phyloP scores from a whole-genome alignment of 2,888 invertebrate genomes.

The Blastobasis lacticolella region DNA sequence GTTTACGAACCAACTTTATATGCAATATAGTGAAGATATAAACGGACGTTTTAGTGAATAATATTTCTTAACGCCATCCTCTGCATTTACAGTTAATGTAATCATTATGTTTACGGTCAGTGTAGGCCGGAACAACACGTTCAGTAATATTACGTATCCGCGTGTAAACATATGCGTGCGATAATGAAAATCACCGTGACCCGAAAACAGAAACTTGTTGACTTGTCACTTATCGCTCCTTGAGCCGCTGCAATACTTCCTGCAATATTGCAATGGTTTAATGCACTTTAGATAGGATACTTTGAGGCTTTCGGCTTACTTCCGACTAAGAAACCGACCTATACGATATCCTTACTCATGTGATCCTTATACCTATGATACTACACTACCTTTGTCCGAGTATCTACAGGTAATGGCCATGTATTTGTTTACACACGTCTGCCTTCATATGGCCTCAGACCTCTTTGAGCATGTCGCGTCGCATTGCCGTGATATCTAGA shows the following conservation, averaged over 20 bases:
- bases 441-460: conserved; percentile 51
- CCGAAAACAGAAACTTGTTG: conserved; percentile 13
- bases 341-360: background rate
- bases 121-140: conserved; percentile 1
- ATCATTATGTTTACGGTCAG: too few relatives aligned
- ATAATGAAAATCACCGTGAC: conserved; percentile 17
- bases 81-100: too few relatives aligned
- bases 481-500: conserved; percentile 30
- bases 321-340: too few relatives aligned
- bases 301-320: too few relatives aligned
- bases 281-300: background rate
- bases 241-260: conserved; percentile 13
- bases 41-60: too few relatives aligned
- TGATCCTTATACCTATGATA: background rate
- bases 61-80: too few relatives aligned
- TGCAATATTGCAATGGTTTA: background rate
- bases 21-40: too few relatives aligned
- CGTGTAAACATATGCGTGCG: background rate
- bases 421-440: conserved; percentile 33
- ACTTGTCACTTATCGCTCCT: conserved; percentile 7
- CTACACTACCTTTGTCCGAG: too few relatives aligned
- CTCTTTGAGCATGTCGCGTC: conserved; percentile 55
- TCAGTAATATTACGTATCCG: conserved; percentile 4
- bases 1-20: too few relatives aligned
- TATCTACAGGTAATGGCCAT: too few relatives aligned